Evolutionary conservation across 2,888 invertebrate species (phyloP), one percentile per base, ranked within the genome.

Genomic region (Barypeithes pellucidus): DNA sequence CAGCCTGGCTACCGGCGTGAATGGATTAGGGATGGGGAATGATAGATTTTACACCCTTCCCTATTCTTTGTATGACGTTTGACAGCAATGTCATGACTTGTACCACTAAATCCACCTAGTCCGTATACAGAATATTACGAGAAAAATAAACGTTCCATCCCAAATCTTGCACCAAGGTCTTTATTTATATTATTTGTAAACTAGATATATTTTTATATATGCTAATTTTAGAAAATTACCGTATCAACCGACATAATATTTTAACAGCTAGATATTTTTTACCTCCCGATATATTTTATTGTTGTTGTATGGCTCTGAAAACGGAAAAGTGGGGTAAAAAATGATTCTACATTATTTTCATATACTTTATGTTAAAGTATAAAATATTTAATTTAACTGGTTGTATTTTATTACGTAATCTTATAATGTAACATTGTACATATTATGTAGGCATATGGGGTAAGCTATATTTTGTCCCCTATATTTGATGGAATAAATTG

Each of bases 341-440:
- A 50, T 43, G 16, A 18, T 18, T 18, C 12, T 52, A 29, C 5
- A 16, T 57, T 18, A 33, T 33, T 57, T 57, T 33, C 14, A 57
- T 70, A 67, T 74, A 67, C 73, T 74, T 74, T 74, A 74, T 63
- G 73, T 74, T 74, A 74, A 74, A 74, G 73, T 74, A 67, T 70
- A 74, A 67, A 62, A 43, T 9, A 63, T 63, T 63, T 77, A 78
- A 79, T 78, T 79, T 80, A 80, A 65, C 50, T 47, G 54, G 47
- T 65, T 65, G 47, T 65, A 50, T 65, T 65, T 65, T 65, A 63
- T 60, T 65, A 65, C 36, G 52, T 50, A 65, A 50, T 18, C 16
- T 29, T 36, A 50, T 65, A 50, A 14, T 50, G 63, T 65, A 65
- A 36, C 52, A 36, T 50, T 65, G 65, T 65, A 50, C 20, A 65